Evolutionary conservation across 1,140 invertebrate genomes (phyloP).

Genomic region (Zaprionus lachaisei): DNA sequence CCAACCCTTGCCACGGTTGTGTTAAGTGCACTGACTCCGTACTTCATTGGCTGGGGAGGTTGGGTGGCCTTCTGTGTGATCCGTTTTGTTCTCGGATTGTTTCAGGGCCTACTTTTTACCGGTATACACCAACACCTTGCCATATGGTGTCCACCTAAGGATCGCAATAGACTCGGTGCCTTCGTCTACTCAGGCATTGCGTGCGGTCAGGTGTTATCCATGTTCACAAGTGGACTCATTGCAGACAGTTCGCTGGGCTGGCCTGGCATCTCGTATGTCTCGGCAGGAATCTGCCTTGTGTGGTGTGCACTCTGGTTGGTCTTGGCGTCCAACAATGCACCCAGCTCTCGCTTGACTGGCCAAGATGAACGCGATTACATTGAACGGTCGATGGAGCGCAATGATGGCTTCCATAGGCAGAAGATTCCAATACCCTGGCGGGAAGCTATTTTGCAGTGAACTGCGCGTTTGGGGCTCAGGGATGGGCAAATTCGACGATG

Average conservation of each 20-base stretch:
- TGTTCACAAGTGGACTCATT: slow-evolving; percentile 88
- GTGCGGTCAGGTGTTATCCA: slow-evolving; percentile 90
- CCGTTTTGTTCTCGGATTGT: slow-evolving; percentile 91
- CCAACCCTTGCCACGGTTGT: slow-evolving; percentile 85
- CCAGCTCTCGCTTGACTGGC: slow-evolving; percentile 86
- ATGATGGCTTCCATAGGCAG: slow-evolving; percentile 62
- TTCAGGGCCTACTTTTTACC: slow-evolving; percentile 92
- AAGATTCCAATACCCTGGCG: slow-evolving; percentile 88
- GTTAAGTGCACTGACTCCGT: slow-evolving; percentile 84
- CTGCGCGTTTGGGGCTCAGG: slow-evolving; percentile 93
- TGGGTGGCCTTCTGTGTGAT: slow-evolving; percentile 87
- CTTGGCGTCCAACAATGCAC: slow-evolving; percentile 88
- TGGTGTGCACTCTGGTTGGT: slow-evolving; percentile 88
- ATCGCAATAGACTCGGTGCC: slow-evolving; percentile 86
- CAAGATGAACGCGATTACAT: slow-evolving; percentile 87
- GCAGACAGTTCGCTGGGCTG: slow-evolving; percentile 88
- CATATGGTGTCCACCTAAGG: slow-evolving; percentile 85
- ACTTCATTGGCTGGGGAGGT: slow-evolving; percentile 74
- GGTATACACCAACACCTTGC: slow-evolving; percentile 85
- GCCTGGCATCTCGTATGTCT: slow-evolving; percentile 91
- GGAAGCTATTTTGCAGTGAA: slow-evolving; percentile 93
- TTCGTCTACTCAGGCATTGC: slow-evolving; percentile 88
- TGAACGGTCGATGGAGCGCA: slow-evolving; percentile 80
- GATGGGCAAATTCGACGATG: slow-evolving; percentile 97
- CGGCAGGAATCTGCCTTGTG: slow-evolving; percentile 87